A percentile compares a stretch with the other conserved stretches of the same genome.
phyloP scores from a whole-genome alignment of 2,888 invertebrate species.

The Chymomyza caudatula region DNA sequence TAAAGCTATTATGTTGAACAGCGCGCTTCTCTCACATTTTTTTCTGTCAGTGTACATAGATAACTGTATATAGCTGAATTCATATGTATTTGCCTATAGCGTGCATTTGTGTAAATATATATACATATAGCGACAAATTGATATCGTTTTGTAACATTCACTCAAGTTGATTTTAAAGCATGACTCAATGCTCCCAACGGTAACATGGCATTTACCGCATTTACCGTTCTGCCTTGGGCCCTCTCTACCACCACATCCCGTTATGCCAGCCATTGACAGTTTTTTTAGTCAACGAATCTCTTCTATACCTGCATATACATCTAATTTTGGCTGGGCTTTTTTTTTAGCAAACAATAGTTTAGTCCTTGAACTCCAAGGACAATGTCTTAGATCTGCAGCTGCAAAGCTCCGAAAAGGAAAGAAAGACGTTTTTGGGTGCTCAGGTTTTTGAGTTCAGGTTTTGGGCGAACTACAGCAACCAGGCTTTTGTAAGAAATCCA shows the following conservation, averaged over 20 bases:
- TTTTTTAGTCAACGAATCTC: not conserved
- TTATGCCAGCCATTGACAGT: not conserved
- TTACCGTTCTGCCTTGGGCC: conserved; percentile 5
- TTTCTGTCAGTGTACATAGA: not conserved
- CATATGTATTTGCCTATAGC: conserved; percentile 19
- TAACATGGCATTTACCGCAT: conserved; percentile 10
- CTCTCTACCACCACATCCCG: not conserved
- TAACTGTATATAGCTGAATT: not conserved
- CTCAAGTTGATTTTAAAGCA: conserved; percentile 72
- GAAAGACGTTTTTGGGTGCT: no score
- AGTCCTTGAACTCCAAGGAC: no score
- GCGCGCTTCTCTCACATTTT: no score
- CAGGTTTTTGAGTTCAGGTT: no score
- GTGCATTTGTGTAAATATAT: conserved; percentile 35
- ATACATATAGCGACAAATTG: conserved; percentile 70
- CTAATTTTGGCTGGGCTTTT: no score
- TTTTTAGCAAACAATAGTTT: no score
- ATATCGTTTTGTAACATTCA: conserved; percentile 69
- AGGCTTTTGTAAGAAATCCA: no score
- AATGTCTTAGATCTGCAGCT: no score
- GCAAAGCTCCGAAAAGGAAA: no score
- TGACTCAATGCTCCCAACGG: conserved; percentile 39
- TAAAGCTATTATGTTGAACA: no score
- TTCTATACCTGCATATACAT: no score
- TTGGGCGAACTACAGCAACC: no score